Evolutionary conservation across 2,797 vertebrate species (phyloP).

Genomic region (Aldrovandia affinis): DNA sequence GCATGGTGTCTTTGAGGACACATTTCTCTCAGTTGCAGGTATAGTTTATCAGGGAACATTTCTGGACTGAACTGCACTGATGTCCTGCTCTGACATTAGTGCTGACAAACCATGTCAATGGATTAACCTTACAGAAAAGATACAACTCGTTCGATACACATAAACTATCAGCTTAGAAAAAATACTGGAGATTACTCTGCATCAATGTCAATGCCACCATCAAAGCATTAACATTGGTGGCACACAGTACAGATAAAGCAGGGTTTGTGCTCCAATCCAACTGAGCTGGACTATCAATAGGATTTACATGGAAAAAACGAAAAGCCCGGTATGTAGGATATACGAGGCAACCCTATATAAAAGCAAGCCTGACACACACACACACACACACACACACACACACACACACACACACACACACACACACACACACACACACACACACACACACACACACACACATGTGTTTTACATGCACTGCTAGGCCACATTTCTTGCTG

Average conservation of each 20-base stretch:
- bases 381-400: neutral
- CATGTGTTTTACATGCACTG: neutral
- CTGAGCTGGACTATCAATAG: neutral
- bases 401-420: neutral
- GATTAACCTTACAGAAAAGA: neutral
- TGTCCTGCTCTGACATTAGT: neutral
- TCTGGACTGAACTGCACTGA: neutral
- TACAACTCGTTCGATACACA: neutral
- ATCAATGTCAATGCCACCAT: neutral
- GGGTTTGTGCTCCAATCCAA: neutral
- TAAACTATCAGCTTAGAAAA: neutral
- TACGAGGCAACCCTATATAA: too few species aligned
- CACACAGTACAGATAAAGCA: slow-evolving; percentile 5
- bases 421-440: neutral
- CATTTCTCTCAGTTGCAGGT: neutral
- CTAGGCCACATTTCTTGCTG: neutral
- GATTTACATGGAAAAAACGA: slow-evolving; percentile 19
- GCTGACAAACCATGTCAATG: neutral
- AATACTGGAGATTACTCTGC: neutral
- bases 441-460: neutral
- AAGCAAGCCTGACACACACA: neutral
- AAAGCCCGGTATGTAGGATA: neutral
- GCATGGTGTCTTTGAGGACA: too few species aligned
- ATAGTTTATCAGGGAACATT: neutral
- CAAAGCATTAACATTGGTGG: neutral